Conservation (phyloP, 1,140 invertebrate genomes). For the Diuraphis noxia region DNA sequence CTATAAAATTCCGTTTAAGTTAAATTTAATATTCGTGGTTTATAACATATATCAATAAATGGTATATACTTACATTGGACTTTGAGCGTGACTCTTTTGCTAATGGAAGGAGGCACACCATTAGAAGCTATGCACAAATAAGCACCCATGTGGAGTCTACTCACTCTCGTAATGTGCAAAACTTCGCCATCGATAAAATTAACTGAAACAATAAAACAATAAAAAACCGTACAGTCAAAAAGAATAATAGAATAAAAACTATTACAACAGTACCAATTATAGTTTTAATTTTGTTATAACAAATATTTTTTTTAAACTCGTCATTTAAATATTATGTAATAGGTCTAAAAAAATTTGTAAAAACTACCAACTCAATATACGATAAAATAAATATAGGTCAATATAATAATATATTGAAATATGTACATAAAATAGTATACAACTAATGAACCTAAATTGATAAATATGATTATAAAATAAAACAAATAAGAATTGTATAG, state of each 20-base stretch:
- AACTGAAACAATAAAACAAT: slow-evolving; percentile 64
- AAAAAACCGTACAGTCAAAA: neutral
- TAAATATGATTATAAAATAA: neutral
- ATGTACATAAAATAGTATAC: neutral
- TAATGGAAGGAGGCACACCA: slow-evolving; percentile 84
- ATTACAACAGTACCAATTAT: neutral
- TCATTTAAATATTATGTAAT: neutral
- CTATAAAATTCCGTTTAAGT: neutral
- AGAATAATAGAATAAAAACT: neutral
- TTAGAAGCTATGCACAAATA: slow-evolving; percentile 87
- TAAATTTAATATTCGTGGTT: neutral
- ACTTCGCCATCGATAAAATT: slow-evolving; percentile 84
- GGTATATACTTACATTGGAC: slow-evolving; percentile 85
- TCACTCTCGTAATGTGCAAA: slow-evolving; percentile 83
- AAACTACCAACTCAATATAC: neutral
- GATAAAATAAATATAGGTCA: neutral
- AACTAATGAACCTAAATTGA: neutral
- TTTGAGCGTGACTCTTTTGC: slow-evolving; percentile 78
- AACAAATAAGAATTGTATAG: neutral
- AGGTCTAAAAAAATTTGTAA: neutral
- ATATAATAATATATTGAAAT: neutral
- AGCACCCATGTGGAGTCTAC: slow-evolving; percentile 86
- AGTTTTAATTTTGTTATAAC: neutral
- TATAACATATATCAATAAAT: neutral
- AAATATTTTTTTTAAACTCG: neutral